A percentile compares a stretch with the other conserved stretches of the same genome.
Conservation (phyloP, 2,113 vertebrate genomes). For the Prietella phreatophila region DNA sequence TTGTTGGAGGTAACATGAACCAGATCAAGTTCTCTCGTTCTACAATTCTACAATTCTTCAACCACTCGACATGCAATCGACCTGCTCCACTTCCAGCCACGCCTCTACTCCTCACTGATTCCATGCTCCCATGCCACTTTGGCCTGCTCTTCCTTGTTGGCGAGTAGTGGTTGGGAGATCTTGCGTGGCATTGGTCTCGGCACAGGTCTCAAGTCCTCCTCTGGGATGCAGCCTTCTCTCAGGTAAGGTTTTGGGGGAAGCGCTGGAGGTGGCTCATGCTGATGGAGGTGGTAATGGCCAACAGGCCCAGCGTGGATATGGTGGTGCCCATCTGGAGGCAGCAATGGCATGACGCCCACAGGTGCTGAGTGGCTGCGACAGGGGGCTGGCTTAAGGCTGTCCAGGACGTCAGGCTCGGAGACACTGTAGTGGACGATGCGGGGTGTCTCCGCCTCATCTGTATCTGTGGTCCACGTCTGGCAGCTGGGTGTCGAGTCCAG, state of each 20-base stretch:
- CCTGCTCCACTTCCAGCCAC: neutral
- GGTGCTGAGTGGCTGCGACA: slow-evolving; percentile 92
- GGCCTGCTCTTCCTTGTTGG: slow-evolving; percentile 86
- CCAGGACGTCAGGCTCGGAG: slow-evolving; percentile 89
- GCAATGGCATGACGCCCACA: slow-evolving; percentile 73
- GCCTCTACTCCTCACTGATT: slow-evolving; percentile 78
- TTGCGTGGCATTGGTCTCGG: slow-evolving; percentile 82
- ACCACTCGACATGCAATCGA: slow-evolving; percentile 1
- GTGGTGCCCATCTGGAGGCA: slow-evolving; percentile 59
- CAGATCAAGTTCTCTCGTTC: slow-evolving; percentile 1
- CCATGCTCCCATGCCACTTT: slow-evolving; percentile 91
- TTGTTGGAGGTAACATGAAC: slow-evolving; percentile 6
- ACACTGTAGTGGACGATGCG: slow-evolving; percentile 91
- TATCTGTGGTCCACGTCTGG: slow-evolving; percentile 85
- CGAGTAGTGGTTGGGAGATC: slow-evolving; percentile 81
- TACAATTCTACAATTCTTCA: neutral
- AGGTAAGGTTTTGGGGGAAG: slow-evolving; percentile 89
- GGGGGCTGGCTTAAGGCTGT: slow-evolving; percentile 81
- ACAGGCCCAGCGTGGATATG: slow-evolving; percentile 65
- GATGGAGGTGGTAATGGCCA: slow-evolving; percentile 65
- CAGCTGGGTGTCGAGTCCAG: slow-evolving; percentile 87
- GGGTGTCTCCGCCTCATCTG: slow-evolving; percentile 82
- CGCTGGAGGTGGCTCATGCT: slow-evolving; percentile 77
- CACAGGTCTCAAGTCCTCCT: slow-evolving; percentile 69
- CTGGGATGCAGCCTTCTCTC: slow-evolving; percentile 85